These are phyloP conservation scores for Psylliodes chrysocephalus DNA, from an alignment of 2,888 invertebrate species.

Conservation along the genomic window DNA sequence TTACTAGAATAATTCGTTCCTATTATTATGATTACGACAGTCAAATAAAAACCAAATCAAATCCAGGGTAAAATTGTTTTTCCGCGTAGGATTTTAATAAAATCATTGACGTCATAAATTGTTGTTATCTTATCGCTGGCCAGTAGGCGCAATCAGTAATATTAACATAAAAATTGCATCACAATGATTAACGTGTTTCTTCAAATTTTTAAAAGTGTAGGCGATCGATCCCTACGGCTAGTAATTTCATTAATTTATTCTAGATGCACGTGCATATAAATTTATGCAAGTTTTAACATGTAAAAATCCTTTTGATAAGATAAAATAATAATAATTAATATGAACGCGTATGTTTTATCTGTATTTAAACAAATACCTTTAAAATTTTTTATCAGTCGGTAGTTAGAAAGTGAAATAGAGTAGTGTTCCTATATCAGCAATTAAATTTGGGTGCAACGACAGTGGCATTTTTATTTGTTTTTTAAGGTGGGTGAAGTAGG, in stretches of 20 bases:
- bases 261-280: too few relatives aligned
- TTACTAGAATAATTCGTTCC: too few relatives aligned
- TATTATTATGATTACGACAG: too few relatives aligned
- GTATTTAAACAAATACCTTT: conserved; percentile 16
- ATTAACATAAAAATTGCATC: not conserved
- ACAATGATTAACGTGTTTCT: too few relatives aligned
- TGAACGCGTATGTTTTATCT: not conserved
- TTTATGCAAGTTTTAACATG: not conserved
- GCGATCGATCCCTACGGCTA: not conserved
- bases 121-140: not conserved
- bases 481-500: conserved; percentile 18
- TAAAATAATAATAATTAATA: not conserved
- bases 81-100: too few relatives aligned
- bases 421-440: too few relatives aligned
- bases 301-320: conserved; percentile 8
- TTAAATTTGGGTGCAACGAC: not conserved
- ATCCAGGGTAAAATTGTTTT: too few relatives aligned
- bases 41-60: too few relatives aligned
- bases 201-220: not conserved
- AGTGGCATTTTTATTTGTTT: not conserved
- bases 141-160: not conserved
- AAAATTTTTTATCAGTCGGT: not conserved
- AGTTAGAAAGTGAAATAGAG: not conserved
- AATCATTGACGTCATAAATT: conserved; percentile 2
- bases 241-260: too few relatives aligned